phyloP scores from a whole-genome alignment of 1,140 invertebrate species.

The Lamellibrachia luymesi region DNA sequence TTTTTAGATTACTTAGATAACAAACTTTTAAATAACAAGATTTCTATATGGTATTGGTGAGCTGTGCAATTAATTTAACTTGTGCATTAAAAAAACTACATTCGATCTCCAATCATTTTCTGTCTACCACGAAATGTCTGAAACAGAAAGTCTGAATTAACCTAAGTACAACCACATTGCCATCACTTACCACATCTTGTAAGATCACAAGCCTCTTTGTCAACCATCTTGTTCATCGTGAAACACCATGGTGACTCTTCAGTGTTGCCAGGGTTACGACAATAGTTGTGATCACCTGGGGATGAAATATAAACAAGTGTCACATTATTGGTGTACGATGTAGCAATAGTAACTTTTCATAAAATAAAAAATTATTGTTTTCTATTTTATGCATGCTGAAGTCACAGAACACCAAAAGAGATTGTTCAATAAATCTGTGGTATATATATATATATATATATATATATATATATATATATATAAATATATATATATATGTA shows the following conservation, averaged over 20 bases:
- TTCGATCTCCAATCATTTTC: background rate
- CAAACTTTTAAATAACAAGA: too few species aligned
- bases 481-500: too few species aligned
- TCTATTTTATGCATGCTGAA: background rate
- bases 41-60: too few species aligned
- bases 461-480: background rate
- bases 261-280: conserved; percentile 82
- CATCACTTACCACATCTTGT: conserved; percentile 71
- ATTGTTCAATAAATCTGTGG: background rate
- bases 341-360: background rate
- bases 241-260: conserved; percentile 89
- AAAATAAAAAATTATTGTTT: background rate
- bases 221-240: conserved; percentile 53
- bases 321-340: background rate
- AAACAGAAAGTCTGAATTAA: background rate
- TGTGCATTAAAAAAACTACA: background rate
- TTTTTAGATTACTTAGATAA: too few species aligned
- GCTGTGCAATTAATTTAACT: background rate
- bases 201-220: conserved; percentile 77
- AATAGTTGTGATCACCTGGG: conserved; percentile 80
- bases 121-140: background rate
- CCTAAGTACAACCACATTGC: background rate
- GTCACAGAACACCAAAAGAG: background rate
- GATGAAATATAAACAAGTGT: conserved; percentile 15
- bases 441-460: background rate